Base-by-base conservation (phyloP, 2,888 invertebrate species). In the Alcis repandata region DNA sequence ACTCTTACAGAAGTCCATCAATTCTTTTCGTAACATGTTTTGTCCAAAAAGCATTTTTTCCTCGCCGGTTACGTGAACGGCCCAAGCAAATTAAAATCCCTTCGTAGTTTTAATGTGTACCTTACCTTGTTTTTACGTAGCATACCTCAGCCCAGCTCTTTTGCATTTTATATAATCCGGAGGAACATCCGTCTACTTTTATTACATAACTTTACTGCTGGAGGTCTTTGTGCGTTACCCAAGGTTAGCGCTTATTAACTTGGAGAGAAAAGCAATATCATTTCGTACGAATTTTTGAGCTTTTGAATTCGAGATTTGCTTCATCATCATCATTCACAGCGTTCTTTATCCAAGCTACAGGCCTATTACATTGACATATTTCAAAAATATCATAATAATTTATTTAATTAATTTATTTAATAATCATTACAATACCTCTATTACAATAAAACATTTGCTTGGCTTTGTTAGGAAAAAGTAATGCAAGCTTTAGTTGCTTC, bases 121-220 rank as follows among this genome's bases (percentile, higher is more conserved):
- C 36, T n/a, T 32, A 19, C 7, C 4, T 51, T 51, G n/a, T 38
- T 49, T 32, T 33, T 33, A n/a, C 22, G 15, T n/a, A 13, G 33
- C 48, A 8, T 36, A 20, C 33, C 38, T 32, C 46, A 8, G 10
- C 61, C 33, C 48, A 19, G 61, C 40, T 49, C 48, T 54, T 54
- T 56, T 33, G 46, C 48, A 49, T 61, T 61, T 56, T 46, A 54
- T 61, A 40, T 61, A 54, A 38, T 38, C 54, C 41, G 41, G 41
- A 27, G 48, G 46, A 41, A 15, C 46, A 49, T 61, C 53, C 40
- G 53, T 60, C 60, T 38, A 40, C 53, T 45, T 61, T 61, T 61
- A 61, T 61, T 54, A 54, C 48, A 54, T 19, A 61, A 56, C 36
- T 61, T 61, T 61, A 54, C 54, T 40, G 27, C 20, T 46, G 22